Conservation (phyloP, 2,113 vertebrate genomes). For the Steatornis caripensis region DNA sequence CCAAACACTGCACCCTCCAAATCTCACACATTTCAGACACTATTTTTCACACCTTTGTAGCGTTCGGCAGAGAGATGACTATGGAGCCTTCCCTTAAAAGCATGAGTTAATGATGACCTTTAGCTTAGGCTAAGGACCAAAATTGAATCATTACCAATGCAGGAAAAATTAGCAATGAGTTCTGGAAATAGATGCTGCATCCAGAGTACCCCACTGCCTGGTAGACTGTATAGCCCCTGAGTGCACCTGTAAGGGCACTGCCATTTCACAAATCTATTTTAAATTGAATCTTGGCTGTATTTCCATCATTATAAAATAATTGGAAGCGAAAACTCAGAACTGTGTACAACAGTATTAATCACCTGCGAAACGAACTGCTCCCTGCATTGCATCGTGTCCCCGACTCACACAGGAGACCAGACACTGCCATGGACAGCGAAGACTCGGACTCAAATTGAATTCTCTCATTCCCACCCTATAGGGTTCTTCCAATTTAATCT, state of each 20-base stretch:
- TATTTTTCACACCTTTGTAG: neutral
- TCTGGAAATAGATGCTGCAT: neutral
- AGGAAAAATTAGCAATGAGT: neutral
- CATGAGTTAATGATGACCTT: conserved; percentile 12
- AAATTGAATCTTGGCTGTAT: neutral
- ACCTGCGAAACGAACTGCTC: neutral
- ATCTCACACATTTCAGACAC: neutral
- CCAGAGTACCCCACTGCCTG: neutral
- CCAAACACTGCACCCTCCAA: neutral
- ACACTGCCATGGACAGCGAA: neutral
- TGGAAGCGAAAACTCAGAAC: neutral
- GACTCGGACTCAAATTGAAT: neutral
- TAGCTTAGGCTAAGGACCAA: neutral
- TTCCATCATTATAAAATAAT: neutral
- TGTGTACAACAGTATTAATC: neutral
- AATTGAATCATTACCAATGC: neutral
- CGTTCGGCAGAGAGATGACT: neutral
- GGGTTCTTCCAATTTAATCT: neutral
- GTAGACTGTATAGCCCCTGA: neutral
- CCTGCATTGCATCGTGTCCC: neutral
- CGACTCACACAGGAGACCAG: neutral
- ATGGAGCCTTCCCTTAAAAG: neutral
- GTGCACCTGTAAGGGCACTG: neutral
- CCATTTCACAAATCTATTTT: neutral
- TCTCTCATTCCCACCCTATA: neutral